Evolutionary conservation across 2,888 invertebrate species (phyloP), one percentile per base, ranked within the genome.

Genomic region (Meiosimyza platycephala): DNA sequence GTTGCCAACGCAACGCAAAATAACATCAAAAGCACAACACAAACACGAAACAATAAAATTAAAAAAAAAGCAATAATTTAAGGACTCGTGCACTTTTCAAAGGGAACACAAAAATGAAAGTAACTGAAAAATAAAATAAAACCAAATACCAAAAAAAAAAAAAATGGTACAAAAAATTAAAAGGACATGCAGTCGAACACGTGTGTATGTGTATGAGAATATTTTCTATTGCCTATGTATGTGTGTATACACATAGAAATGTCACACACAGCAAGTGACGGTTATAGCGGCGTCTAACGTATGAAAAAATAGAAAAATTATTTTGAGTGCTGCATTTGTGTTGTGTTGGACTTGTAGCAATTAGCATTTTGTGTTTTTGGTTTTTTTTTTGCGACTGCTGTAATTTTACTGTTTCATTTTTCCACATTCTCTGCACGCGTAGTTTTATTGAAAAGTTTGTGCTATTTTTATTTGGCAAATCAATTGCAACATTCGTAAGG

Each of bases 1-100:
- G 68, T 68, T 68, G 59, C 68, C 57, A 68, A 50, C 59, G 68
- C 59, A 68, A 68, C 68, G 59, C 50, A 57, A 22, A 68, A 57
- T 50, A 68, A 57, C 59, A 22, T 59, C 28, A 22, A 15, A 12
- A 50, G 60, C 57, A 57, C 57, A 57, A 57, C 57, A 57, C 16
- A n/a, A 57, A 57, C 54, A n/a, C 15, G 40, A 40, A 7, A 40
- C 9, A 28, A 28, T 28, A 28, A 28, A 28, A 28, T 9, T 40
- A 40, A 6, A 40, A 40, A 40, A 51, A 63, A 63, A 48, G 12
- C 16, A 28, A 28, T 28, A 16, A 11, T 48, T 16, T 4, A 40
- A 22, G n/a, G 33, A 48, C 33, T 65, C 52, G 52, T 33, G 48
- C n/a, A 16, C 13, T 16, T 40, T 40, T 40, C 9, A 40, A 40